Evolutionary conservation across 2,797 vertebrate genomes (phyloP).

Genomic region (Euthynnus affinis): DNA sequence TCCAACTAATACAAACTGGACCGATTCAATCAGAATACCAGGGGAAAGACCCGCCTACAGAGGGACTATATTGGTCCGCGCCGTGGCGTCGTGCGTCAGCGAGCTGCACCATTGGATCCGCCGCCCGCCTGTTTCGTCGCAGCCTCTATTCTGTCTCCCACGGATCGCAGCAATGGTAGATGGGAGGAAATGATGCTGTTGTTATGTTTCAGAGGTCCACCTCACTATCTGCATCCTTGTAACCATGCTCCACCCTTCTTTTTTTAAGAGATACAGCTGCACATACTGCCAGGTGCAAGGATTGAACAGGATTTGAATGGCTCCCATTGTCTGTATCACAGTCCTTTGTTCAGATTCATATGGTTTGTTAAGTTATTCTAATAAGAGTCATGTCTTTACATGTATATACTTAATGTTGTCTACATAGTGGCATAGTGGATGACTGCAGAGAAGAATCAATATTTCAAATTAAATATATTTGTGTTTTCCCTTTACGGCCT

Average conservation of each 20-base stretch:
- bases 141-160: conserved; percentile 25
- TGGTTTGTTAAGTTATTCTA: not conserved
- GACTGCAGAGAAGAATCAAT: conserved; percentile 39
- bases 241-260: not conserved
- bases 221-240: conserved; percentile 25
- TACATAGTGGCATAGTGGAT: not conserved
- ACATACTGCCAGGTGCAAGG: accelerated
- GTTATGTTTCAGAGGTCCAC: conserved; percentile 56
- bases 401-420: too few species aligned
- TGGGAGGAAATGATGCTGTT: conserved; percentile 67
- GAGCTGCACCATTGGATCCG: conserved; percentile 65
- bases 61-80: conserved; percentile 61
- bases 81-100: conserved; percentile 6
- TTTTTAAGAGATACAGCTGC: not conserved
- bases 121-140: conserved; percentile 18
- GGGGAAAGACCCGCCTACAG: conserved; percentile 65
- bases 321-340: not conserved
- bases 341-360: not conserved
- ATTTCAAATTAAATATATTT: conserved; percentile 44
- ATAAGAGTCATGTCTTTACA: not conserved
- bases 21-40: conserved; percentile 74
- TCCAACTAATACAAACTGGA: conserved; percentile 77
- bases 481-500: conserved; percentile 24
- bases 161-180: conserved; percentile 54
- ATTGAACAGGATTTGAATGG: too few species aligned